phyloP scores from a whole-genome alignment of 2,113 vertebrate genomes.

The Pao palembangensis region DNA sequence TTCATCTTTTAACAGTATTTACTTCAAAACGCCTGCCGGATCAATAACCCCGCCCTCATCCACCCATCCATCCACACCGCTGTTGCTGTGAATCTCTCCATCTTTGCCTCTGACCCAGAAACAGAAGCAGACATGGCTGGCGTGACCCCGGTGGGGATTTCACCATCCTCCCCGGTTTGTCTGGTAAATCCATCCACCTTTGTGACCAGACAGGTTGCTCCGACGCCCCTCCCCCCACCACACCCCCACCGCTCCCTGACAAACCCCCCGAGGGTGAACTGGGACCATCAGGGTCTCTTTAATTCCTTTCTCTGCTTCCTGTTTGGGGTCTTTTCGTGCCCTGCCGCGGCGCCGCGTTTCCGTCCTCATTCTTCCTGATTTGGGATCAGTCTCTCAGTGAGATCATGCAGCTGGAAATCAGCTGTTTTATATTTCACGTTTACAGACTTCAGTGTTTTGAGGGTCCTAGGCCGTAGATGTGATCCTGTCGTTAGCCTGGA shows the following conservation, averaged over 20 bases:
- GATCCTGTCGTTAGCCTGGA: no score
- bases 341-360: conserved; percentile 32
- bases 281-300: conserved; percentile 42
- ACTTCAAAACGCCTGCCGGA: conserved; percentile 41
- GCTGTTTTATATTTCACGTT: no score
- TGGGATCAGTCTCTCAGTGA: no score
- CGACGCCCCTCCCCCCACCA: background rate
- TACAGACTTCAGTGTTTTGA: no score
- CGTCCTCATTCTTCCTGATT: no score
- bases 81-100: conserved; percentile 30
- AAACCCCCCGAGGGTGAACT: conserved; percentile 33
- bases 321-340: background rate
- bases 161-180: conserved; percentile 47
- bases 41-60: conserved; percentile 46
- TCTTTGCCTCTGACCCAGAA: conserved; percentile 41
- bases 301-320: conserved; percentile 9
- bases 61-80: conserved; percentile 21
- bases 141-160: conserved; percentile 53
- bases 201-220: conserved; percentile 21
- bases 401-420: no score
- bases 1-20: conserved; percentile 46
- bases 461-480: no score
- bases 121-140: conserved; percentile 35
- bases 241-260: conserved; percentile 15
- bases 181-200: conserved; percentile 52